A percentile compares a stretch with the other conserved stretches of the same genome.
Conservation (phyloP, 1,140 invertebrate genomes). For the Pseudomyrmex concolor region DNA sequence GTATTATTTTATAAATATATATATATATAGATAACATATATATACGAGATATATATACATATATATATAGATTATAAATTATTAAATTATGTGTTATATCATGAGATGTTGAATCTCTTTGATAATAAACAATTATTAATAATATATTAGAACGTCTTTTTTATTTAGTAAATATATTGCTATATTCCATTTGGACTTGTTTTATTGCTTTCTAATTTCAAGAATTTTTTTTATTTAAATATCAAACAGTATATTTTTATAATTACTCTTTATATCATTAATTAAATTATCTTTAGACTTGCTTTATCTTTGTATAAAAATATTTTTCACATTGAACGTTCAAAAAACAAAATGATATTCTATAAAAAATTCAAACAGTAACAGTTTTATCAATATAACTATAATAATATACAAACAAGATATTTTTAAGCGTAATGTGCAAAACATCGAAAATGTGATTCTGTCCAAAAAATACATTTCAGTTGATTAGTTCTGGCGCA, state of each 20-base stretch:
- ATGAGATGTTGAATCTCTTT: conserved; percentile 11
- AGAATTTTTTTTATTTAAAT: not conserved
- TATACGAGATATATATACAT: not conserved
- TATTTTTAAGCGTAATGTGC: conserved; percentile 35
- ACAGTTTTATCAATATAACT: not conserved
- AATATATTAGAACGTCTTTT: conserved; percentile 20
- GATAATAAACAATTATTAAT: conserved; percentile 47
- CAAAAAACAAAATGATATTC: not conserved
- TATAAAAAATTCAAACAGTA: not conserved
- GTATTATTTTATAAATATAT: not conserved
- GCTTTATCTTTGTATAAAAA: not conserved
- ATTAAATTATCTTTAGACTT: too few species aligned
- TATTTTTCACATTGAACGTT: not conserved
- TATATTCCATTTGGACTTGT: not conserved
- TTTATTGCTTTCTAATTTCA: not conserved
- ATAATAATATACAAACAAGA: not conserved
- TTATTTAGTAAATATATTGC: not conserved
- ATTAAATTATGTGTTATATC: conserved; percentile 24
- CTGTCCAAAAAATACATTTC: conserved; percentile 36
- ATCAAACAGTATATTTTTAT: not conserved
- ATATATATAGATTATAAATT: conserved; percentile 41
- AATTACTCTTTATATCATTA: too few species aligned
- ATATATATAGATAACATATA: conserved; percentile 17
- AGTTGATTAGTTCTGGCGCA: conserved; percentile 37
- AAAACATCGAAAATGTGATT: conserved; percentile 50